Percentiles rank a stretch among this genome's conserved stretches.
Evolutionary conservation across 2,113 vertebrate species (phyloP).

Genomic region (Pyxicephalus adspersus): DNA sequence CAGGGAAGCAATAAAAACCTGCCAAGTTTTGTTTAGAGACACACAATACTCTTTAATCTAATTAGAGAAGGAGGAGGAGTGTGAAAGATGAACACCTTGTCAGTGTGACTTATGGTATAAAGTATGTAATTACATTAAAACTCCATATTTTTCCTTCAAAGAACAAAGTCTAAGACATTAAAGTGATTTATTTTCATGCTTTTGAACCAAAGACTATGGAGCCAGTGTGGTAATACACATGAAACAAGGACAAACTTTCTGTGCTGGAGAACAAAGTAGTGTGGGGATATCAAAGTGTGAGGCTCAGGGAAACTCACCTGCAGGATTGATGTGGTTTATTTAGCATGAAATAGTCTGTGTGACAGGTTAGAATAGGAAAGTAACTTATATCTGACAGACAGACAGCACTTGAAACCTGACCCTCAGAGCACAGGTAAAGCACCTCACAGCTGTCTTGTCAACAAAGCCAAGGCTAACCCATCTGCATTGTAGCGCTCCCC

Average conservation of each 20-base stretch:
- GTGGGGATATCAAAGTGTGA: conserved; percentile 55
- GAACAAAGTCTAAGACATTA: conserved; percentile 16
- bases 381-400: conserved; percentile 1
- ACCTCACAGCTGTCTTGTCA: conserved; percentile 55
- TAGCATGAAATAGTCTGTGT: accelerated
- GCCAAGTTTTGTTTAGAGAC: too few species aligned
- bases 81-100: too few species aligned
- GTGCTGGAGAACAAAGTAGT: conserved; percentile 44
- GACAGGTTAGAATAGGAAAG: conserved; percentile 51
- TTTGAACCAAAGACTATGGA: conserved; percentile 9
- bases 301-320: conserved; percentile 61
- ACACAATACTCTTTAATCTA: too few species aligned
- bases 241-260: background rate
- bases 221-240: conserved; percentile 6
- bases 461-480: background rate
- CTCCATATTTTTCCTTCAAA: background rate
- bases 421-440: conserved; percentile 47
- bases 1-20: too few species aligned
- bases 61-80: too few species aligned
- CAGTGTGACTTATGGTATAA: background rate
- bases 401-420: conserved; percentile 23
- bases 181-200: conserved; percentile 6
- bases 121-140: background rate
- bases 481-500: background rate
- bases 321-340: conserved; percentile 55